Evolutionary conservation across 2,113 vertebrate species (phyloP).

Genomic region (Triplophysa tibetana): DNA sequence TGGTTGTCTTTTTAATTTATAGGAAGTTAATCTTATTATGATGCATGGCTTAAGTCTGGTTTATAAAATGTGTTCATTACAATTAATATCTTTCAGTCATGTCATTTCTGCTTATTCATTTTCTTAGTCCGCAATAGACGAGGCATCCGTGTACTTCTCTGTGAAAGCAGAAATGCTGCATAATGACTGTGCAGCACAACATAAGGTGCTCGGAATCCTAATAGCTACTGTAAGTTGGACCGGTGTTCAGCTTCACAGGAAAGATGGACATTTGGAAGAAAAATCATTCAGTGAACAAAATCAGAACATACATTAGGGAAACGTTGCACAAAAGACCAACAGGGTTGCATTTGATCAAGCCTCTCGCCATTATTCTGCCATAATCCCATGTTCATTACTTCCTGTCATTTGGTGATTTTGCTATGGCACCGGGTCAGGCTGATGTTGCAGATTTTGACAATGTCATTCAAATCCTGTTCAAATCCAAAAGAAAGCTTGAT

Average conservation of each 20-base stretch:
- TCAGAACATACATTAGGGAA: neutral
- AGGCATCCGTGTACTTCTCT: neutral
- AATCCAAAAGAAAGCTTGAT: constrained; percentile 4
- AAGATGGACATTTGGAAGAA: constrained; percentile 14
- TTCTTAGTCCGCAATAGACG: neutral
- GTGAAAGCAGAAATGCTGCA: constrained; percentile 23
- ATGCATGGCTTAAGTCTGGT: neutral
- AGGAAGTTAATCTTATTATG: neutral
- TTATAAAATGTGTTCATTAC: no score
- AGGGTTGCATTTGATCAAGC: constrained; percentile 1
- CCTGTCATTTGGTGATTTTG: neutral
- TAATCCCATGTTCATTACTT: neutral
- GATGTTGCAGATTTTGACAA: constrained; percentile 24
- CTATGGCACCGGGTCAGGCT: neutral
- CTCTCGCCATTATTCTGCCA: neutral
- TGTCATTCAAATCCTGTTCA: constrained; percentile 20
- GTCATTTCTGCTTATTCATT: neutral
- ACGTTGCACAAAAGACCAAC: neutral
- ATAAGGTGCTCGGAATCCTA: constrained; percentile 46
- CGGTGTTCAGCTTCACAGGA: constrained; percentile 5
- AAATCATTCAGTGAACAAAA: neutral
- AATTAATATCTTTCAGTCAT: no score
- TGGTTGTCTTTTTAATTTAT: no score
- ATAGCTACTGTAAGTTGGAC: constrained; percentile 20
- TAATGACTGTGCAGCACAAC: constrained; percentile 32